Percentiles rank a stretch among this genome's conserved stretches.
Evolutionary conservation across 2,113 vertebrate genomes (phyloP).

Genomic region (Clupea harengus): DNA sequence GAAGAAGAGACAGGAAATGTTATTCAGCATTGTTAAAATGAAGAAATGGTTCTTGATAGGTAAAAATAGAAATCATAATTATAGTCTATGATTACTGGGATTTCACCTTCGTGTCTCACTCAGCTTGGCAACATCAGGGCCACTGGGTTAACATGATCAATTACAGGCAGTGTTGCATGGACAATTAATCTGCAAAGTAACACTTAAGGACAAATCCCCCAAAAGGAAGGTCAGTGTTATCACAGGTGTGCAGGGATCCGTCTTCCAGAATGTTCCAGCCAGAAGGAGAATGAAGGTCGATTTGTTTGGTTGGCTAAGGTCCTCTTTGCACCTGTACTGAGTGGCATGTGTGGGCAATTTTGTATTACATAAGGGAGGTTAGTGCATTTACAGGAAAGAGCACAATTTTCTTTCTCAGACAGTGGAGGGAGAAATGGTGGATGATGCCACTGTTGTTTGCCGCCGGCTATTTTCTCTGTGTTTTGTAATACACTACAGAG

Average conservation of each 20-base stretch:
- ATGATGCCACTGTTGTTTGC: background rate
- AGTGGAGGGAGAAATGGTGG: background rate
- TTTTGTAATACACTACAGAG: background rate
- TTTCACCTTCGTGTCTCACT: conserved; percentile 60
- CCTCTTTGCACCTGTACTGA: background rate
- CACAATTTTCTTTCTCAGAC: background rate
- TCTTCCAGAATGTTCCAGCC: conserved; percentile 38
- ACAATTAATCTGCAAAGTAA: conserved; percentile 65
- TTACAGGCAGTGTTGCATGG: conserved; percentile 44
- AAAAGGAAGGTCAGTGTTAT: conserved; percentile 64
- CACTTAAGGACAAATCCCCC: conserved; percentile 63
- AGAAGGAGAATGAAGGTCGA: conserved; percentile 29
- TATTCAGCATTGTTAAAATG: background rate
- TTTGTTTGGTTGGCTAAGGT: background rate
- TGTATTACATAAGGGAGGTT: background rate
- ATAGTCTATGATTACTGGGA: conserved; percentile 48
- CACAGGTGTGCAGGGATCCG: conserved; percentile 52
- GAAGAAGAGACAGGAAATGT: conserved; percentile 1
- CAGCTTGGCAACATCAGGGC: conserved; percentile 46
- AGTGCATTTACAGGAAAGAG: background rate
- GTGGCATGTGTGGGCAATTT: conserved; percentile 3
- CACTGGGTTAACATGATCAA: conserved; percentile 59
- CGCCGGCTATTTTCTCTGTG: background rate
- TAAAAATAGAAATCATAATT: conserved; percentile 32
- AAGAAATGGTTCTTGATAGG: background rate